Percentiles rank a stretch among this genome's conserved stretches.
Evolutionary conservation across 2,113 vertebrate species (phyloP).

Genomic region (Eudyptes chrysolophus): DNA sequence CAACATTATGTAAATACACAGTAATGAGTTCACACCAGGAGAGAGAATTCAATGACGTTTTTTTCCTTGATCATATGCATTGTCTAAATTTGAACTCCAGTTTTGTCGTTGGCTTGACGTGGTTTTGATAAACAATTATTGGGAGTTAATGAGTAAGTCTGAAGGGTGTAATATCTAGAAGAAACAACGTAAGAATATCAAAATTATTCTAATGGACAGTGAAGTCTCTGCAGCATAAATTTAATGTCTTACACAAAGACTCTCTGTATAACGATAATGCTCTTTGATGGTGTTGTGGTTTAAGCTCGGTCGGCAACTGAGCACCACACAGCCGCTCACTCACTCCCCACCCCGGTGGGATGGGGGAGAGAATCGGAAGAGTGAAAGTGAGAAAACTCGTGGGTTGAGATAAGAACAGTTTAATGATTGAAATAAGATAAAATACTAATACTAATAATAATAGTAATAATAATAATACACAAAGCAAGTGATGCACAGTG

Average conservation of each 20-base stretch:
- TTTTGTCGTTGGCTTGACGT: not conserved
- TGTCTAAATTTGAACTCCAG: constrained; percentile 28
- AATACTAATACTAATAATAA: too few species aligned
- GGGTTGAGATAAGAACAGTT: too few species aligned
- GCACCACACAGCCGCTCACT: too few species aligned
- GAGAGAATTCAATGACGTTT: not conserved
- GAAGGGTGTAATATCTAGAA: not conserved
- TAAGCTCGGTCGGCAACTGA: too few species aligned
- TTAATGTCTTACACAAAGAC: not conserved
- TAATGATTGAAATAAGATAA: too few species aligned
- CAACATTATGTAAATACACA: constrained; percentile 39
- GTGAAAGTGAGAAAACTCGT: too few species aligned
- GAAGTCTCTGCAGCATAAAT: not conserved
- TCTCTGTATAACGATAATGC: not conserved
- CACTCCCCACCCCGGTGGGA: too few species aligned
- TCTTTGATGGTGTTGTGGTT: not conserved
- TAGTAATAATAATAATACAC: too few species aligned
- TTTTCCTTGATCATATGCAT: not conserved
- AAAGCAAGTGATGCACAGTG: too few species aligned
- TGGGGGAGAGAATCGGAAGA: too few species aligned
- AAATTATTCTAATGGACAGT: not conserved
- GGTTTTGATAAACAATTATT: constrained; percentile 18
- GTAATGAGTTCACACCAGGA: constrained; percentile 31
- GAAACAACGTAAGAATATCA: not conserved
- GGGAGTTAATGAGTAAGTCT: not conserved